Percentiles rank a stretch among this genome's conserved stretches.
Evolutionary conservation across 2,888 invertebrate genomes (phyloP).

Genomic region (Melanchra persicariae): DNA sequence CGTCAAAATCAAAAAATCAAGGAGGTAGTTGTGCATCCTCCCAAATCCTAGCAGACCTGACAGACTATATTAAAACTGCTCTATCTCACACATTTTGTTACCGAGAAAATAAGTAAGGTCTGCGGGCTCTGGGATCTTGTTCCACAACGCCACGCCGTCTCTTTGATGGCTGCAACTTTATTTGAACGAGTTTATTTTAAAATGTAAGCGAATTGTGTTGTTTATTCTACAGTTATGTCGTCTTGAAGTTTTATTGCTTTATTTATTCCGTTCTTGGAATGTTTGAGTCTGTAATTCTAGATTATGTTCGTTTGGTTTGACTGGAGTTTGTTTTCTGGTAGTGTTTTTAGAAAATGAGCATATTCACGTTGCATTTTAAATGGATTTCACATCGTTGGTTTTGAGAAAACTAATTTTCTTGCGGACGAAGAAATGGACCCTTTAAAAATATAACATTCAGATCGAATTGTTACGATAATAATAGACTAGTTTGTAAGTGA

Average conservation of each 20-base stretch:
- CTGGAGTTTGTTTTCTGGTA: neutral
- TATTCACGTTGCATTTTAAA: neutral
- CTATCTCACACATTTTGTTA: no score
- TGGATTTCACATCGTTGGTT: neutral
- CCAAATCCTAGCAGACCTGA: no score
- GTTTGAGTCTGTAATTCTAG: slow-evolving; percentile 16
- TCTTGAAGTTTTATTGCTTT: slow-evolving; percentile 46
- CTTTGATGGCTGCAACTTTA: slow-evolving; percentile 54
- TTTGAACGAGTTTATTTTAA: slow-evolving; percentile 53
- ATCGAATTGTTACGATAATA: no score
- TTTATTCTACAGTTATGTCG: slow-evolving; percentile 41
- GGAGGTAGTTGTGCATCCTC: no score
- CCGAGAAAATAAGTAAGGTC: no score
- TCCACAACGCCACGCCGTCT: neutral
- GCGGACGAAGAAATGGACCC: no score
- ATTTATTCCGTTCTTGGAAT: slow-evolving; percentile 38
- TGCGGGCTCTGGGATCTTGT: no score
- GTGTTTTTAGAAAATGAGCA: neutral
- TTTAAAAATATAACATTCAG: no score
- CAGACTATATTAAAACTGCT: no score
- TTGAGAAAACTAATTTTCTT: neutral
- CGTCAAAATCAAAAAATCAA: no score
- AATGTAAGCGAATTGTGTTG: slow-evolving; percentile 55
- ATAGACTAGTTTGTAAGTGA: no score
- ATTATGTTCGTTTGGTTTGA: neutral